Base-by-base conservation (phyloP, 1,140 invertebrate species). In the Drosophila insularis region DNA sequence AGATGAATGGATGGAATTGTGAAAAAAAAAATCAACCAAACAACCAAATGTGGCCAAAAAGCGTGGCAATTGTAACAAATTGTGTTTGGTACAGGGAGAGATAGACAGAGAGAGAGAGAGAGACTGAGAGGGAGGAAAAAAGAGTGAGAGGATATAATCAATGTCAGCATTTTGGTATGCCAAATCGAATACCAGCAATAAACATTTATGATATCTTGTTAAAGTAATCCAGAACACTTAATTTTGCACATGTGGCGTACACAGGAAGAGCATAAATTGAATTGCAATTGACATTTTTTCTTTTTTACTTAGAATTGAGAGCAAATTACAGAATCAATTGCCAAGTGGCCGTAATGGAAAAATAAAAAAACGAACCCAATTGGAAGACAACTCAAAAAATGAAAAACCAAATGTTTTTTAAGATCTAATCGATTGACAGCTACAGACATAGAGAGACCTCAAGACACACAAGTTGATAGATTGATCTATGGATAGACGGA, bases 211-310 rank as follows among this genome's bases (percentile, higher is more conserved):
- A 27, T 4, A n/a, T 50, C 43, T 50, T 46, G 17, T 50, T 50
- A n/a, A 1, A 21, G 2, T 50, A 13, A 13, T 27, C 27, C 27
- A 37, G 35, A 37, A 37, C 35, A 37, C 11, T 19, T 8, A 50
- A 50, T 46, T 17, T 17, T 13, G 14, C 5, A 17, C 43, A 19
- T 17, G 71, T 81, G 55, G 74, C 8, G 43, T 78, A 81, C 81
- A 86, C 81, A 86, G 82, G 81, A 86, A 86, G 68, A 68, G 68
- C 59, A 86, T 78, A 86, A 86, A 81, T 86, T 80, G 54, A 61
- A 50, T 13, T 37, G 23, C 14, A 68, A 78, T 46, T 54, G 19
- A 32, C 21, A 55, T 72, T 71, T 27, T 27, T 4, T 27, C 5
- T 27, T 27, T 4, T 27, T 4, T 27, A 27, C 17, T 23, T 37